Evolutionary conservation across 2,797 vertebrate genomes (phyloP), one percentile per base, ranked within the genome.

Genomic region (Trachurus trachurus): DNA sequence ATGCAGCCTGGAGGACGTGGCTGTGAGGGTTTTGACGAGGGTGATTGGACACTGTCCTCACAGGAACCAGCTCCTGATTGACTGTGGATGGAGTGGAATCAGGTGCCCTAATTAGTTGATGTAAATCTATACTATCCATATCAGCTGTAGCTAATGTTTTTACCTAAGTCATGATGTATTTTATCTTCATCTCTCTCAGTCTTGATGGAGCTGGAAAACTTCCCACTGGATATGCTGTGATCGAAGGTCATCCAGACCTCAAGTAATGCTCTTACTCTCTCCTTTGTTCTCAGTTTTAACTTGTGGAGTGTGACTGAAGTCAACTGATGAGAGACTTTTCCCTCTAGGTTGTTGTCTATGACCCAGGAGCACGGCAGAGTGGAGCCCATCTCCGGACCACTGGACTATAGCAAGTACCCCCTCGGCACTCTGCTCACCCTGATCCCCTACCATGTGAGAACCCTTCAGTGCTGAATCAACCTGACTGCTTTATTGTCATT

Each of bases 301-400:
- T 10, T 5, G 31, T 37, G 34, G 34, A n/a, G 12, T 75, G 45
- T 17, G 50, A 61, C 59, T 58, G 19, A 68, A 12, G 26, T 29
- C 34, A 37, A 37, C 31, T 88, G 19, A 85, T 54, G 5, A 50
- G 15, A n/a, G 3, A 7, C 7, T 21, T 2, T 74, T 59, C 44
- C 70, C 44, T 65, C 22, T 85, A 97, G 97, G 88, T 86, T 97
- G 84, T 73, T 89, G 85, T 95, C 94, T 16, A 94, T 97, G 95
- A 96, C 96, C 12, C 96, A 97, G 89, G 96, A 97, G 84, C 96
- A 97, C 2, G 96, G 97, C 22, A 87, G 83, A 82, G 88, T 97
- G 82, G 96, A 96, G 85, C 83, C 95, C 0, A 15, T 89, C 47
- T 88, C 91, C 0, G 96, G 96, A 5, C 50, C 9, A 15, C 39